Evolutionary conservation across 1,140 invertebrate species (phyloP), one percentile per base, ranked within the genome.

Genomic region (Phymorhynchus buccinoides): DNA sequence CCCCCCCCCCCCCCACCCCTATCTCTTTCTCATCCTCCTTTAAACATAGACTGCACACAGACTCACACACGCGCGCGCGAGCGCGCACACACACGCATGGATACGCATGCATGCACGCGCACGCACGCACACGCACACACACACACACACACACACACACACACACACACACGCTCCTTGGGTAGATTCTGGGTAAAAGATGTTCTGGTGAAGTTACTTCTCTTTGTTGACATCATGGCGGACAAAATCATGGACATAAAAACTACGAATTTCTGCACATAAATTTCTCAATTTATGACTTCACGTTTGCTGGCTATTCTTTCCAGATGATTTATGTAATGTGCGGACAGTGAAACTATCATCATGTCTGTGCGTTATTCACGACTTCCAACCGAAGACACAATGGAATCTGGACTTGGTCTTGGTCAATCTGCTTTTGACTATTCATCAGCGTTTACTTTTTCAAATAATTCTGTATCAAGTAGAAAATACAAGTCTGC

Each of bases 401-500:
- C 9, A 4, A 56, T 68, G 75, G 84, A 84, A 44, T 84, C 84
- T 14, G 75, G 77, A 18, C 27, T 48, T 42, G 77, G 80, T 27
- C 52, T 66, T 44, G 48, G 41, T 44, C 18, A 27, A 30, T 84
- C 71, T 16, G 37, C 82, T 16, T 86, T 86, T 66, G 83, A 86
- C 37, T 86, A 86, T 71, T 52, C 73, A n/a, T 86, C 85, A 52
- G 81, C 77, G 1, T 86, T 84, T 48, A 80, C 75, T 0, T 86
- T 84, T 56, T 62, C 80, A 18, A 37, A 79, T 6, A 44, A 68
- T 41, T 4, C 14, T 16, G 30, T 62, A 18, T 66, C 48, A 2
- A 39, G 16, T 1, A 32, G 77, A 22, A 86, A 84, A 22, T 86
- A 86, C 37, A 79, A 68, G 44, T 86, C 85, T 66, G 82, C 82